phyloP scores from a whole-genome alignment of 2,797 vertebrate genomes.

The Serranus cabrilla region DNA sequence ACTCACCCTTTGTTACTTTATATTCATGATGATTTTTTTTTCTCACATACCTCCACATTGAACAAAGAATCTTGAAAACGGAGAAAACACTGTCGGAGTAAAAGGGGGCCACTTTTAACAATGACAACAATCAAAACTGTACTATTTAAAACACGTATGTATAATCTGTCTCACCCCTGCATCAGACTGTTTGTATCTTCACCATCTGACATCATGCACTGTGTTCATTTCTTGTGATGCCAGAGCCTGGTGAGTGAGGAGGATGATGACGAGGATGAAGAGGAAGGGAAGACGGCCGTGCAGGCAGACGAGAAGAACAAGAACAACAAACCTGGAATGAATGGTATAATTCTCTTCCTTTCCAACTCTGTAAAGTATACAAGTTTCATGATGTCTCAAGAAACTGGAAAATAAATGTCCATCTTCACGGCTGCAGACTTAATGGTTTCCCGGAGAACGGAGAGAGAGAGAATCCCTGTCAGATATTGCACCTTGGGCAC shows the following conservation, averaged over 20 bases:
- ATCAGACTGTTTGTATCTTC: not conserved
- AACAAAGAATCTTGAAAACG: no score
- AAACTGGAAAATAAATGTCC: not conserved
- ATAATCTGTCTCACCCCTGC: no score
- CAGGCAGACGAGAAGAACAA: conserved; percentile 80
- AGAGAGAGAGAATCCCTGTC: conserved; percentile 88
- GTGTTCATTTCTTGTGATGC: conserved; percentile 3
- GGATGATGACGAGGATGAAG: conserved; percentile 93
- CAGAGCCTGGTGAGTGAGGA: conserved; percentile 94
- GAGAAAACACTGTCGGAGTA: no score
- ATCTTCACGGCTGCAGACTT: conserved; percentile 72
- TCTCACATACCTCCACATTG: no score
- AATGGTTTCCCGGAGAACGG: conserved; percentile 81
- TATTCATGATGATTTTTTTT: no score
- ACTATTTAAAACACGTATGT: no score
- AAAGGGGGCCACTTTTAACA: no score
- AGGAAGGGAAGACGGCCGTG: conserved; percentile 82
- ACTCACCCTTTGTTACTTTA: no score
- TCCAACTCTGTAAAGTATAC: not conserved
- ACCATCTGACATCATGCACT: not conserved
- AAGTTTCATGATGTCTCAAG: not conserved
- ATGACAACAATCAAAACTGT: no score
- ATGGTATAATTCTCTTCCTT: conserved; percentile 70
- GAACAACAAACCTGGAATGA: conserved; percentile 85
- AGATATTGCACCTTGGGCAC: conserved; percentile 93